Base-by-base conservation (phyloP, 2,797 vertebrate genomes). In the Labeo calbasu region DNA sequence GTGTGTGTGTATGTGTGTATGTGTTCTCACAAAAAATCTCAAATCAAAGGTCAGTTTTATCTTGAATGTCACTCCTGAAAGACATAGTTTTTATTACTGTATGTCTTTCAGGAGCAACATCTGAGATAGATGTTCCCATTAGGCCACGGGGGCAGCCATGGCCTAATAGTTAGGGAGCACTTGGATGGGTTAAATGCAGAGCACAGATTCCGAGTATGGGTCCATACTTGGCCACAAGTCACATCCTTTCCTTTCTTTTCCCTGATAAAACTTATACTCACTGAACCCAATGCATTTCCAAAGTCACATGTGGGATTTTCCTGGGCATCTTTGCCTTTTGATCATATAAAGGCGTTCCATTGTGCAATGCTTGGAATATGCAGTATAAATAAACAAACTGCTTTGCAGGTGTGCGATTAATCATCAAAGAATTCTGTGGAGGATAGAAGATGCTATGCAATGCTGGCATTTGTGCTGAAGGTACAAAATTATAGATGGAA, bases 291-390 rank as follows among this genome's bases (percentile, higher is more conserved):
- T 19, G 1, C 23, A 55, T 55, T n/a, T 40, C 51, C 10, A 9
- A 55, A 36, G 25, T 36, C 13, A 11, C 28, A 55, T n/a, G 23
- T 28, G 50, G 51, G 51, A 21, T 75, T 75, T 75, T 55, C 72
- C 72, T 40, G 13, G 12, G 51, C 32, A 75, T 75, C 12, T 55
- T 19, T 75, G 50, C 17, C 4, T 4, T 75, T 19, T n/a, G 28
- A 40, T 36, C 25, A 55, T 55, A 36, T 36, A n/a, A 75, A 75
- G 12, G 32, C 19, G 14, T 40, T 40, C 28, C 72, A 15, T n/a
- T n/a, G 19, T 28, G 14, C 11, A 75, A 53, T 53, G 11, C 51
- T 55, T 75, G 51, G 72, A 75, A 40, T 69, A 69, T 69, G 36
- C 0, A 1, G 36, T 13, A n/a, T 55, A 40, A n/a, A 75, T 17